Evolutionary conservation across 2,888 invertebrate genomes (phyloP), one percentile per base, ranked within the genome.

Genomic region (Stenodera caucasica): DNA sequence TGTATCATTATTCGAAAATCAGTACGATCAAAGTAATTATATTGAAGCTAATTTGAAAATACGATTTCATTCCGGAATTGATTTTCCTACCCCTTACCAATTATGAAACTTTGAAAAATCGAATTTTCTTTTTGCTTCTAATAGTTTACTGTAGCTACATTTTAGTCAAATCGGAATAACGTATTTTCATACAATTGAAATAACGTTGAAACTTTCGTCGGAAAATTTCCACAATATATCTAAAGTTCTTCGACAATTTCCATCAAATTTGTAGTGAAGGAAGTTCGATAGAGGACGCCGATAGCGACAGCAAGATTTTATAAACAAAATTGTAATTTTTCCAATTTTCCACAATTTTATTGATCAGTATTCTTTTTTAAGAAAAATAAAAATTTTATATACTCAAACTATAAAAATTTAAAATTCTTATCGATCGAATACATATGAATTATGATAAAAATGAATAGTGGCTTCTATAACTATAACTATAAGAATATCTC

Each of bases 271-370:
- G 14, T 15, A 6, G 5, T 4, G 15, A 35, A 15, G 15, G 35
- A 35, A 35, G 35, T 35, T 7, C 14, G 15, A 35, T 14, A 35
- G 2, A 35, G 1, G 7, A 33, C 14, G 26, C 26, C 26, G 7
- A 26, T 7, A 26, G 7, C 26, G 7, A 26, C 26, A 26, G 7
- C 4, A 26, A 26, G 4, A 26, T 7, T 5, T 26, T 26, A 3
- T 26, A 26, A 5, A 26, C 7, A 35, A 12, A 14, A 35, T 35
- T 35, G 32, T 35, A 56, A 56, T 56, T 50, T 56, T 32, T 49
- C 55, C 45, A 55, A 49, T 56, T 55, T 50, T 51, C 23, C 45
- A 55, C n/a, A n/a, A n/a, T n/a, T n/a, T n/a, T n/a, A n/a, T n/a
- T n/a, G n/a, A n/a, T n/a, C n/a, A n/a, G n/a, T n/a, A n/a, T n/a